Percentiles rank a stretch among this genome's conserved stretches.
Conservation (phyloP, 2,888 invertebrate genomes). For the Elysia crispata region DNA sequence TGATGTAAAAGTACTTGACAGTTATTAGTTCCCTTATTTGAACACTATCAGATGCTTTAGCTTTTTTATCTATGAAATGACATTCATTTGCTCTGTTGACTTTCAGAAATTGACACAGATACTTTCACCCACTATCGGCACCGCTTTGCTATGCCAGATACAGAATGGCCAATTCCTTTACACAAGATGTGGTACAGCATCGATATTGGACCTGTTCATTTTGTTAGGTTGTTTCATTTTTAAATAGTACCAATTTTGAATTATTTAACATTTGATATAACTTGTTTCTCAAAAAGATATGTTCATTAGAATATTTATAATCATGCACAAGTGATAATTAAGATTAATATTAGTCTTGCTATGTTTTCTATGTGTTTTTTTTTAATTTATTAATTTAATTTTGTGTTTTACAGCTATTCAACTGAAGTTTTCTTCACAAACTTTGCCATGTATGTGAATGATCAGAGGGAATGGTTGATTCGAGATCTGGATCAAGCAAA, state of each 20-base stretch:
- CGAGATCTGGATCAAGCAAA: constrained; percentile 67
- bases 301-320: no score
- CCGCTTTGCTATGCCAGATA: constrained; percentile 68
- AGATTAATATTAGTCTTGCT: neutral
- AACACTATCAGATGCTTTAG: no score
- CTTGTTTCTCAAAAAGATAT: no score
- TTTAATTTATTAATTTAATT: no score
- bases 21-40: no score
- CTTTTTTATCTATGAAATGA: no score
- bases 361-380: no score
- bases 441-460: constrained; percentile 82
- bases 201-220: constrained; percentile 68
- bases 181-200: constrained; percentile 74
- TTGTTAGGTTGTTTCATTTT: constrained; percentile 69
- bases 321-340: no score
- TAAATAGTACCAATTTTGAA: no score
- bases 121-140: constrained; percentile 57
- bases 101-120: constrained; percentile 49
- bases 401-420: constrained; percentile 60
- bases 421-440: constrained; percentile 66
- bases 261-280: no score
- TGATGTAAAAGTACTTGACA: no score
- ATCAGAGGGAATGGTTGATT: constrained; percentile 66
- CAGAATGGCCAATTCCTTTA: constrained; percentile 68
- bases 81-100: neutral